Conservation (phyloP, 2,888 invertebrate species). For the Horisme vitalbata region DNA sequence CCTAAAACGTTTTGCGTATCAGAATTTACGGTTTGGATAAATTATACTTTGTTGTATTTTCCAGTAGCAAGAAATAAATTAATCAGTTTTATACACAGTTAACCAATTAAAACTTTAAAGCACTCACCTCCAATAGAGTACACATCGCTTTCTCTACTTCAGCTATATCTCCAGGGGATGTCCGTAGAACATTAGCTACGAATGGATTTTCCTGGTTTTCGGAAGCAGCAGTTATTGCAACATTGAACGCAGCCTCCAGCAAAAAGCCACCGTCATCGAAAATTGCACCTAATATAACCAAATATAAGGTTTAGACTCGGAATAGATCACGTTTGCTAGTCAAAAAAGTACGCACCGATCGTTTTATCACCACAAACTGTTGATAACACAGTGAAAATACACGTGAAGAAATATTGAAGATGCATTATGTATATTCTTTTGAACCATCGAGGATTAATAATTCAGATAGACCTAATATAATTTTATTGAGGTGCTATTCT, state of each 20-base stretch:
- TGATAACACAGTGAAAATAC: conserved; percentile 10
- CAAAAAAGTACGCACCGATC: conserved; percentile 26
- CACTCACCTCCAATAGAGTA: conserved; percentile 73
- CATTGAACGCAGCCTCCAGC: conserved; percentile 80
- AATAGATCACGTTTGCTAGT: not conserved
- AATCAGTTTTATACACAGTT: conserved; percentile 1
- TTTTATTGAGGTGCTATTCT: conserved; percentile 41
- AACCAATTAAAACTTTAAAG: conserved; percentile 14
- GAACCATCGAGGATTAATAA: conserved; percentile 7
- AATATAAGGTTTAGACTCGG: conserved; percentile 4
- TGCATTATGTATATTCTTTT: conserved; percentile 18
- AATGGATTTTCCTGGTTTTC: conserved; percentile 67
- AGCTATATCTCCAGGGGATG: conserved; percentile 79
- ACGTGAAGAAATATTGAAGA: conserved; percentile 10
- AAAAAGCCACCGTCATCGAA: conserved; percentile 81
- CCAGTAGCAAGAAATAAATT: not conserved
- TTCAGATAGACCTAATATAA: conserved; percentile 31
- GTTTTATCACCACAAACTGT: conserved; percentile 25
- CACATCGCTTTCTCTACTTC: conserved; percentile 81
- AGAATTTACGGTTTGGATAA: too few species aligned
- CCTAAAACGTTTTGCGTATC: too few species aligned
- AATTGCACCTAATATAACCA: conserved; percentile 78
- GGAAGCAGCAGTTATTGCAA: conserved; percentile 78
- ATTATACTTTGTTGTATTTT: too few species aligned
- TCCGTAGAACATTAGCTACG: conserved; percentile 54